A percentile compares a stretch with the other conserved stretches of the same genome.
These are phyloP conservation scores for Cyanistes caeruleus DNA, from an alignment of 2,113 vertebrate species.

Conservation along the genomic window DNA sequence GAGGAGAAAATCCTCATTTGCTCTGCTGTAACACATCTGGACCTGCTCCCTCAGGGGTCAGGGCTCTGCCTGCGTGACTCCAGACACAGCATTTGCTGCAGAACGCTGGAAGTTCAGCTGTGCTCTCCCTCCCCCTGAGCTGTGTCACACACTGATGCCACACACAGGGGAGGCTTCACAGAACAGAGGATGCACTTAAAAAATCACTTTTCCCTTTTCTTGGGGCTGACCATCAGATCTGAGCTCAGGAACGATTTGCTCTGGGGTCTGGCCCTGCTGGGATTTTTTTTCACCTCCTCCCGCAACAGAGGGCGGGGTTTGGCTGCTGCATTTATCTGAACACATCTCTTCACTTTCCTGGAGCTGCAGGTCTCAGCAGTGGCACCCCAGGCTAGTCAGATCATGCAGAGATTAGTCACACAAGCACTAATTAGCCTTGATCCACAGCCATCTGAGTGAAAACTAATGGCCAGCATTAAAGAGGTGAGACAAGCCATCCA, in stretches of 20 bases:
- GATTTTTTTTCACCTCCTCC: neutral
- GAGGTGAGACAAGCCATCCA: neutral
- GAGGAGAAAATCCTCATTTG: neutral
- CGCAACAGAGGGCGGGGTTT: neutral
- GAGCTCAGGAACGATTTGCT: neutral
- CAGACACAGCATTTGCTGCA: neutral
- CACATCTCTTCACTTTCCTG: neutral
- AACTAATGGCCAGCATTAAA: neutral
- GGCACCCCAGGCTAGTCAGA: neutral
- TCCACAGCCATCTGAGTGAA: neutral
- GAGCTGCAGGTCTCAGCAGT: neutral
- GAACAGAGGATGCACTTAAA: neutral
- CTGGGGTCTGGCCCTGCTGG: neutral
- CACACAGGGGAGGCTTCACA: neutral
- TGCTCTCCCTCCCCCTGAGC: neutral
- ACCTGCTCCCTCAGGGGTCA: neutral
- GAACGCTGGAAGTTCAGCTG: fast-evolving
- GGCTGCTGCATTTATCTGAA: neutral
- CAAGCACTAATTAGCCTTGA: neutral
- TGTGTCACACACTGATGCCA: neutral
- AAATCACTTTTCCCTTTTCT: neutral
- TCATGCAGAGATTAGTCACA: neutral
- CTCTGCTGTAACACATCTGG: neutral
- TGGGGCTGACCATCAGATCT: neutral
- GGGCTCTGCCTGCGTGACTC: fast-evolving